Base-by-base conservation (phyloP, 2,113 vertebrate species). In the Mola mola region DNA sequence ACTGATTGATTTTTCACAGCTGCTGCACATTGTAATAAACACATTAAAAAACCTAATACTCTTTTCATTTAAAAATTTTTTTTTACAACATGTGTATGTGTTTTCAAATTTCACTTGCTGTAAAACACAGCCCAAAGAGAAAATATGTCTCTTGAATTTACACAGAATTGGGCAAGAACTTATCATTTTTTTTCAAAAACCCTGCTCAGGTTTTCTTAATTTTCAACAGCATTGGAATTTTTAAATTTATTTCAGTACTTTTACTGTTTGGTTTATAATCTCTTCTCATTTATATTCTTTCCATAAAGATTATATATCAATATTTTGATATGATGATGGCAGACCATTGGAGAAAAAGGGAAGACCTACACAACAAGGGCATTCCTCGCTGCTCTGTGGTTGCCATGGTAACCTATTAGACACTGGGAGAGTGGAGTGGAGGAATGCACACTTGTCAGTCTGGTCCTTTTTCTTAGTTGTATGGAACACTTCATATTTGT, bases 361-460 rank as follows among this genome's bases (percentile, higher is more conserved):
- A 61, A 65, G 74, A 68, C 77, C 80, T 76, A 80, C 55, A 47
- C 11, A 55, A 60, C 46, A 34, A 83, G 78, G 78, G 84, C 44
- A 79, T 76, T 78, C 75, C 77, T 77, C 65, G 79, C 58, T 64
- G 64, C 71, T 75, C 60, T 57, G 42, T 22, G 78, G 90, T 91
- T 88, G 86, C 81, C 87, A 91, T 92, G 83, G 90, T 72, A 87
- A 91, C 86, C 69, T 73, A 71, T 83, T 77, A 79, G 72, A 75
- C 74, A 83, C 69, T 38, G 55, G 55, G 62, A n/a, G n/a, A n/a
- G 68, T 26, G 63, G 71, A 59, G 41, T 28, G 44, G 49, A 62
- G 29, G 70, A 37, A 80, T 53, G 61, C 53, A 72, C 62, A 83
- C 69, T 75, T 74, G 72, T 56, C 63, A 68, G 57, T 81, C 24